Base-by-base conservation (phyloP, 2,888 invertebrate genomes). In the Patella depressa region DNA sequence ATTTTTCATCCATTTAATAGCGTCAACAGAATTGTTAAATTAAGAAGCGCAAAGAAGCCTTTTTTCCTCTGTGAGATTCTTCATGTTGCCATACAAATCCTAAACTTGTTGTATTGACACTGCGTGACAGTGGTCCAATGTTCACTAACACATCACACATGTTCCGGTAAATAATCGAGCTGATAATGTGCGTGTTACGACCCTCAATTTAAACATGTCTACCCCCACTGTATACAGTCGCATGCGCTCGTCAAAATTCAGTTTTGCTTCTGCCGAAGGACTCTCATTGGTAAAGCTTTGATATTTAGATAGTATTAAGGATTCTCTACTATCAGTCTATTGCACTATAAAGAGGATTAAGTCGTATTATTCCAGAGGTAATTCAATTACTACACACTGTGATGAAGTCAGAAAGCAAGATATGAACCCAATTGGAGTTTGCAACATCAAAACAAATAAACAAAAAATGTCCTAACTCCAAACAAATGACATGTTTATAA, bases 111-210 rank as follows among this genome's bases (percentile, higher is more conserved):
- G 65, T 65, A 65, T 65, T 65, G 65, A 65, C 65, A 65, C 65
- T 65, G 65, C 65, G 65, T 65, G 65, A 65, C 65, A 65, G 65
- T 19, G 2, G 19, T 19, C 15, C 65, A 24, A 24, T 65, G 65
- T 65, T 65, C 65, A 65, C 65, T 65, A 12, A 65, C 65, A 65
- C 65, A 65, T 65, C 19, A 24, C 65, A 65, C 65, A 65, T 65
- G 65, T 65, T 65, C 19, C 65, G 19, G 65, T 65, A 65, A 65
- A 65, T 65, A 65, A 65, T 65, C 65, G 24, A 19, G 24, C 19
- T 65, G 24, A 65, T 65, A 65, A 24, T 65, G 65, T 65, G 65
- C 24, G 24, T 65, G 24, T 65, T 65, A 65, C 65, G 19, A 19
- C 65, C 65, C 65, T 24, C 65, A 24, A 24, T 19, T 24, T 65